Evolutionary conservation across 2,888 invertebrate genomes (phyloP), one percentile per base, ranked within the genome.

Genomic region (Agrotis exclamationis): DNA sequence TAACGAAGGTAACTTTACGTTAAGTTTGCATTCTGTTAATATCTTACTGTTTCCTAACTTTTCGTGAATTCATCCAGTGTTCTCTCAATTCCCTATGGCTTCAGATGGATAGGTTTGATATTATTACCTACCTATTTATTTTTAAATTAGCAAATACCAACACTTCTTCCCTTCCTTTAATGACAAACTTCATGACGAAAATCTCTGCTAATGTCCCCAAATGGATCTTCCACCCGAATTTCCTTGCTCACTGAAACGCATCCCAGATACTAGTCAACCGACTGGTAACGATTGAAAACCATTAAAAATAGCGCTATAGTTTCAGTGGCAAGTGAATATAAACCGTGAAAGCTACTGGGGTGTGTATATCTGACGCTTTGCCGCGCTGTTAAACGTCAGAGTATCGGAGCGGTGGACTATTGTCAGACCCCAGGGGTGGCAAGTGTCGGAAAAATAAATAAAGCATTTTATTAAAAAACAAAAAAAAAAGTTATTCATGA

Each of bases 341-440:
- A 79, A 81, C 65, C 79, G 75, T 84, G 74, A 81, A 84, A 84
- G 58, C 68, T 79, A 83, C 73, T 79, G 79, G 76, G 75, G 84
- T 83, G 84, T 84, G 62, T 77, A 83, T 83, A 84, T 84, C 83
- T 84, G 83, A 83, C 83, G 74, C 83, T 84, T 83, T 85, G 79
- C 84, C 83, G 84, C 83, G 70, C 83, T 85, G 84, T 84, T 84
- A 79, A 84, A 73, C 85, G 83, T 75, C 76, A 70, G 75, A 85
- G 85, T 83, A 83, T 84, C 79, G 79, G 79, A 71, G 73, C 79
- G 73, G 76, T 63, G 70, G 81, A 77, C 75, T 72, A 83, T 83
- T 85, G 85, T 79, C 79, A 76, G 69, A 70, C 75, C 64, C 69
- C 48, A 76, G 79, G 79, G 79, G 1, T 80, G 80, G 2, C 73